A percentile compares a stretch with the other conserved stretches of the same genome.
phyloP scores from a whole-genome alignment of 2,797 vertebrate species.

The Mormyrops boulengeri region DNA sequence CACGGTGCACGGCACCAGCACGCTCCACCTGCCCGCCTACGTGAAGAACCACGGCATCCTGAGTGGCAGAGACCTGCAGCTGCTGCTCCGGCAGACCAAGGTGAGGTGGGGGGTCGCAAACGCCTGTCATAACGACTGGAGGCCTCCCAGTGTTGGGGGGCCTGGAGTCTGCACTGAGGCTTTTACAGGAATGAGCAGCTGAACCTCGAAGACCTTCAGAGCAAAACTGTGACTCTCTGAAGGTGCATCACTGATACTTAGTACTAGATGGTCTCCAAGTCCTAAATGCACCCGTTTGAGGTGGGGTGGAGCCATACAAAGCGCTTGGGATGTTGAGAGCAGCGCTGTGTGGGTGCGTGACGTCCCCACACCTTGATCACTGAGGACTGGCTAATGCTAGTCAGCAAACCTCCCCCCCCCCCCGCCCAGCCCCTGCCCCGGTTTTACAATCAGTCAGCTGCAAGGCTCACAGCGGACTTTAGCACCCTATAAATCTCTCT shows the following conservation, averaged over 20 bases:
- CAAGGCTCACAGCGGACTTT: neutral
- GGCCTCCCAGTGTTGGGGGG: neutral
- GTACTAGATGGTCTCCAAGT: neutral
- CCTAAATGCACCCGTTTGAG: neutral
- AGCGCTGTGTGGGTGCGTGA: neutral
- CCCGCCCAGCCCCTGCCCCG: neutral
- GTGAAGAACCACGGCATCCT: constrained; percentile 96
- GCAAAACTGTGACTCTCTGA: neutral
- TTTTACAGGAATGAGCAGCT: neutral
- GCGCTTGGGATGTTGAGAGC: neutral
- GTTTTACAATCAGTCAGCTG: neutral
- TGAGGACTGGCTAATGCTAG: neutral
- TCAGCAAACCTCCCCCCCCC: neutral
- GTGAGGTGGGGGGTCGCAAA: constrained; percentile 49
- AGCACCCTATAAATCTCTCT: neutral
- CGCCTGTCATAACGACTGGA: no score
- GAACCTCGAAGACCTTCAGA: neutral
- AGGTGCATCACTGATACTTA: neutral
- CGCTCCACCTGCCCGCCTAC: constrained; percentile 83
- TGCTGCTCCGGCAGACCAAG: constrained; percentile 91
- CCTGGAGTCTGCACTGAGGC: neutral
- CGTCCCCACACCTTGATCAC: neutral
- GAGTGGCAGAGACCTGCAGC: constrained; percentile 91
- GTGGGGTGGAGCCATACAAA: neutral
- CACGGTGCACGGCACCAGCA: constrained; percentile 89